Evolutionary conservation across 1,140 invertebrate species (phyloP).

Genomic region (Drosophila ercepeae): DNA sequence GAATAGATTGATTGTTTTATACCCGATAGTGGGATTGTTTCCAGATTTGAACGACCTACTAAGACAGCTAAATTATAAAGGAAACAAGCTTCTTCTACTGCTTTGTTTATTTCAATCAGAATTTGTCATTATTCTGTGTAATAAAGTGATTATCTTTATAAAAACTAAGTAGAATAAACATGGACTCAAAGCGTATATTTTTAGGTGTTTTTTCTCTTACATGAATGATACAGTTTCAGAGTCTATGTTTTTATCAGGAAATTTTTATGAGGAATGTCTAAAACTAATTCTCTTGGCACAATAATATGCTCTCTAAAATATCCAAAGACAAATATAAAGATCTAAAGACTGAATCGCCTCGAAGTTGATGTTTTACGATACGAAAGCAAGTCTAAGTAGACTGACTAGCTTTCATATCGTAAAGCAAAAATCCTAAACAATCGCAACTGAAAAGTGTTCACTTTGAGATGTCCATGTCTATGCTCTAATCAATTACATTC

Average conservation of each 20-base stretch:
- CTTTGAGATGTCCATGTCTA: constrained; percentile 28
- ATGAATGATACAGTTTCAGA: constrained; percentile 5
- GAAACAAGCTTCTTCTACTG: background rate
- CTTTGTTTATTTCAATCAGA: too few species aligned
- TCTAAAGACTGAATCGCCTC: constrained; percentile 7
- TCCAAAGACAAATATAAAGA: constrained; percentile 6
- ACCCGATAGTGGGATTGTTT: background rate
- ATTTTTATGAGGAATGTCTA: background rate
- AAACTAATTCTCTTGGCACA: background rate
- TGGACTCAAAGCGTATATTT: background rate
- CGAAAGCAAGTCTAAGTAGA: background rate
- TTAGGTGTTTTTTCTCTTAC: background rate
- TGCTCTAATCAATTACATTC: constrained; percentile 39
- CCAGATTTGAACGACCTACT: background rate
- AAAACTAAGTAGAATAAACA: background rate
- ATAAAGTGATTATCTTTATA: too few species aligned
- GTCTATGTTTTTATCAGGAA: background rate
- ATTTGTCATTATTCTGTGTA: too few species aligned
- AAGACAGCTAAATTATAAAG: background rate
- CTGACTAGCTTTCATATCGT: background rate
- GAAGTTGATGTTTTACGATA: background rate
- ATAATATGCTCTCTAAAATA: background rate
- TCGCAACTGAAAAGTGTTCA: constrained; percentile 38
- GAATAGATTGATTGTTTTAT: background rate
- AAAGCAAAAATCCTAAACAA: constrained; percentile 2